These are phyloP conservation scores for Allobates femoralis DNA, from an alignment of 2,797 vertebrate species.

Conservation along the genomic window DNA sequence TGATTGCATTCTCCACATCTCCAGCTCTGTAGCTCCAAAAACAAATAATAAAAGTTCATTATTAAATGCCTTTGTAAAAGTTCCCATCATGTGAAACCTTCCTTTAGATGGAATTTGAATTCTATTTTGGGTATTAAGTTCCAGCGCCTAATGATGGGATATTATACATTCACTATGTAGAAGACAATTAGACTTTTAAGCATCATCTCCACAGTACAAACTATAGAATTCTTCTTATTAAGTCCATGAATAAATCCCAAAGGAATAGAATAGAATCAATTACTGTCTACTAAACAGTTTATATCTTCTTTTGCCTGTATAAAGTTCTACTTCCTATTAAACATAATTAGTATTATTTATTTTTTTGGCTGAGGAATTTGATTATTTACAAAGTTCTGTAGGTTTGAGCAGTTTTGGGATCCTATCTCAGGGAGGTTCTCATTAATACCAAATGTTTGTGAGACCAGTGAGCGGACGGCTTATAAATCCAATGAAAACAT, in stretches of 20 bases:
- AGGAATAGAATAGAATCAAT: slow-evolving; percentile 10
- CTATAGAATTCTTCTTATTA: neutral
- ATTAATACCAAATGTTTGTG: slow-evolving; percentile 18
- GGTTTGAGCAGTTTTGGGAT: neutral
- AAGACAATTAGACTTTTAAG: slow-evolving; percentile 1
- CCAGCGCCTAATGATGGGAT: slow-evolving; percentile 26
- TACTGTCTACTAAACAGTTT: neutral
- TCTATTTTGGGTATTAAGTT: slow-evolving; percentile 2
- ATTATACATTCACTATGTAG: slow-evolving; percentile 14
- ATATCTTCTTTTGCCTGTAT: neutral
- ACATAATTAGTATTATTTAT: slow-evolving; percentile 24
- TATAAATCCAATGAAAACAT: neutral
- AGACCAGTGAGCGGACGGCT: neutral
- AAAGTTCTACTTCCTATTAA: neutral
- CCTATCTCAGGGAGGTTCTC: neutral
- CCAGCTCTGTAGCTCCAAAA: neutral
- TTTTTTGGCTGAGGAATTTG: neutral
- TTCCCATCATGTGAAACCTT: neutral
- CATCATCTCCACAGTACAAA: neutral
- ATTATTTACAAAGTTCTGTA: neutral
- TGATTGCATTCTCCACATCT: neutral
- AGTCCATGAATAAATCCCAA: slow-evolving; percentile 8
- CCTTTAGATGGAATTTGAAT: neutral
- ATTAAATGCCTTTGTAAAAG: neutral
- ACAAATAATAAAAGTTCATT: neutral